Evolutionary conservation across 1,140 invertebrate species (phyloP), one percentile per base, ranked within the genome.

Genomic region (Phocides pigmalion): DNA sequence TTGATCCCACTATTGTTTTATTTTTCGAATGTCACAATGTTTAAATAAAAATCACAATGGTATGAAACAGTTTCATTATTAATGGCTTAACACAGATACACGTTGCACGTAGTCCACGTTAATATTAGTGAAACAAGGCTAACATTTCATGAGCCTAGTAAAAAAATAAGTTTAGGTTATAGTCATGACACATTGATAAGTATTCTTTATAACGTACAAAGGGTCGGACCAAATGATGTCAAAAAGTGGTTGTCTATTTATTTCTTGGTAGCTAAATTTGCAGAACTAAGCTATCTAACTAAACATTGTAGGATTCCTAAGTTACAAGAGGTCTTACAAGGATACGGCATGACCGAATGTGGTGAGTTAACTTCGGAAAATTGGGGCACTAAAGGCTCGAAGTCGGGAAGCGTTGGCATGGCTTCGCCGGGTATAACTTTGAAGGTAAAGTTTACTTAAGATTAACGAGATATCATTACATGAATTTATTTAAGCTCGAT

Each of bases 291-390:
- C 25, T n/a, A 28, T 32, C 12, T 5, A 22, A 15, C n/a, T 12
- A 4, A 49, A 37, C 25, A 19, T 66, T 25, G 71, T 83, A 77
- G 89, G 86, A 71, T 82, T 66, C 84, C 92, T 16, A 87, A 88
- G 15, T 46, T 90, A 20, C 74, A 80, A 62, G 41, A 77, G 71
- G 72, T 93, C 44, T 70, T 73, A 42, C 92, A 93, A 82, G 92
- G 85, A 0, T 93, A 93, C 66, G 92, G 93, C 44, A 88, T 93
- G 84, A 93, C 92, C 12, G 93, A 93, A 82, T 84, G 87, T 19
- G 92, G 92, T 25, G 82, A 87, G 35, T 69, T 76, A 3, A 76
- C 77, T 62, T 93, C 72, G 66, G 79, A 70, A 79, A 92, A 46
- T 64, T 82, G 79, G 77, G 79, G 74, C 16, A 63, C 58, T 14